Percentiles rank a stretch among this genome's conserved stretches.
phyloP scores from a whole-genome alignment of 2,888 invertebrate species.

The Macroteleia sp. region DNA sequence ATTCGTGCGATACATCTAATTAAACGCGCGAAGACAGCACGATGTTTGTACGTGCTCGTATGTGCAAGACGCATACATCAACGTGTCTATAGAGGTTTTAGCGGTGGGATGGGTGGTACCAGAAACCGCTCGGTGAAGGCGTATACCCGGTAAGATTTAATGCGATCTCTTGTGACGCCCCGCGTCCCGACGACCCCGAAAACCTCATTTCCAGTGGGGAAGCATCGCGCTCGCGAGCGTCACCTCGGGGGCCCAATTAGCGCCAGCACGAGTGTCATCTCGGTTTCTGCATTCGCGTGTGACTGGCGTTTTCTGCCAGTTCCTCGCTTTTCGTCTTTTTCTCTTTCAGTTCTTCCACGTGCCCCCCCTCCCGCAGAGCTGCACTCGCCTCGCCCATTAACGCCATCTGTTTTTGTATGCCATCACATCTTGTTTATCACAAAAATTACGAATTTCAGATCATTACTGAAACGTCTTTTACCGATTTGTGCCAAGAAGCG shows the following conservation, averaged over 20 bases:
- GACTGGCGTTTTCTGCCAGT: constrained; percentile 79
- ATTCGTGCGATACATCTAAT: constrained; percentile 49
- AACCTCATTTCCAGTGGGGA: constrained; percentile 65
- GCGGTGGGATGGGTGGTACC: constrained; percentile 27
- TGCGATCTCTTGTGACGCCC: constrained; percentile 72
- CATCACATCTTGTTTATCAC: constrained; percentile 14
- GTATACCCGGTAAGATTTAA: constrained; percentile 79
- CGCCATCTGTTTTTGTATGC: constrained; percentile 46
- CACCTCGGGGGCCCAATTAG: constrained; percentile 84
- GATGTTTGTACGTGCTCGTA: background rate
- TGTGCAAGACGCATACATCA: constrained; percentile 19
- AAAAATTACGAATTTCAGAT: constrained; percentile 17
- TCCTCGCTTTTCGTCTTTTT: constrained; percentile 53
- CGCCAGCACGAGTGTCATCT: constrained; percentile 82
- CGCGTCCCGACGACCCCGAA: constrained; percentile 65
- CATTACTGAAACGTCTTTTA: background rate
- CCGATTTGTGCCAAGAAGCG: too few relatives aligned
- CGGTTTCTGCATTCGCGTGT: constrained; percentile 80
- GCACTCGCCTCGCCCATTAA: constrained; percentile 37
- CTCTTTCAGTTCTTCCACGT: constrained; percentile 37
- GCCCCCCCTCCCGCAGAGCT: constrained; percentile 34
- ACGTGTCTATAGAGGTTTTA: constrained; percentile 13
- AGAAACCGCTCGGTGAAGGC: constrained; percentile 69
- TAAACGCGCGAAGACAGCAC: constrained; percentile 39
- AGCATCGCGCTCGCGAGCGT: constrained; percentile 72